Conservation (phyloP, 2,113 vertebrate species). For the Symphodus melops region DNA sequence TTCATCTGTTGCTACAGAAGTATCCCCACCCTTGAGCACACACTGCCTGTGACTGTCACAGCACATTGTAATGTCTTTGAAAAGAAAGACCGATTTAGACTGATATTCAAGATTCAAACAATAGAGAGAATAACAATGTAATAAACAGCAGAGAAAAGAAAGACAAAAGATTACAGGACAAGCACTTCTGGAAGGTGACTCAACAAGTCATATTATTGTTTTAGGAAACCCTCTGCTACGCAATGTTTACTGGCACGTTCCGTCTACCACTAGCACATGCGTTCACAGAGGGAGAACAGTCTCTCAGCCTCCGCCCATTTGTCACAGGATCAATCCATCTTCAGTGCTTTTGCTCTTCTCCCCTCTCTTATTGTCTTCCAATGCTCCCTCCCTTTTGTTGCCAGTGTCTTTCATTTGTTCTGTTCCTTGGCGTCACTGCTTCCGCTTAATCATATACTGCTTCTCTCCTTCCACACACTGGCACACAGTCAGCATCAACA, state of each 20-base stretch:
- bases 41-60: background rate
- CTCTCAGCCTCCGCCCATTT: conserved; percentile 26
- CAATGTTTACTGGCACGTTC: conserved; percentile 20
- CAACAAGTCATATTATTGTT: conserved; percentile 38
- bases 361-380: conserved; percentile 53
- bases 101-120: background rate
- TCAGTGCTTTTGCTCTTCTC: conserved; percentile 30
- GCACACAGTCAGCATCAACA: conserved; percentile 43
- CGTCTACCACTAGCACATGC: background rate
- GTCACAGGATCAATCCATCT: conserved; percentile 22
- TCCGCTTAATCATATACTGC: conserved; percentile 69
- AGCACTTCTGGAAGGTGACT: conserved; percentile 41
- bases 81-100: background rate
- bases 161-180: conserved; percentile 31
- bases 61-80: background rate
- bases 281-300: conserved; percentile 31
- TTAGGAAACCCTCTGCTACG: conserved; percentile 15
- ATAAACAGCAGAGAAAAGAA: background rate
- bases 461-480: conserved; percentile 40
- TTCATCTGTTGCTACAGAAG: too few relatives aligned
- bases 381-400: conserved; percentile 26
- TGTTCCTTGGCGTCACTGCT: conserved; percentile 64
- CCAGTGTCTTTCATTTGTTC: conserved; percentile 49
- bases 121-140: background rate
- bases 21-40: background rate